These are phyloP conservation scores for Rhizoglyphus robini DNA, from an alignment of 1,140 invertebrate genomes.

Conservation along the genomic window DNA sequence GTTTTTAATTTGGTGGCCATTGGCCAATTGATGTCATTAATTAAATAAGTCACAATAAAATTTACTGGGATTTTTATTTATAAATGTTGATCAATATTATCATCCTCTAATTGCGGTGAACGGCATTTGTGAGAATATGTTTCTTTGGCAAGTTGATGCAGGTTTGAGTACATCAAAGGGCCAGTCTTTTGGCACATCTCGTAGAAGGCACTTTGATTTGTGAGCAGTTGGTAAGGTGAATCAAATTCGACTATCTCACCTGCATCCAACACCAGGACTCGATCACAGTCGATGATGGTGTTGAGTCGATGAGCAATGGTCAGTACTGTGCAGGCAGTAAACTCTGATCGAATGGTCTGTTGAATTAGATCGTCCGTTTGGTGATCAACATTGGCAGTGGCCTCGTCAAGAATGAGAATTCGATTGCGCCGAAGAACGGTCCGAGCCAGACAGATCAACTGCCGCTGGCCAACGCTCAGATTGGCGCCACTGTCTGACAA, in stretches of 20 bases:
- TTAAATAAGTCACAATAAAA: too few species aligned
- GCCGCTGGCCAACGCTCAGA: constrained; percentile 57
- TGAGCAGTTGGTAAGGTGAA: background rate
- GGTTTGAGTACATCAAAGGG: background rate
- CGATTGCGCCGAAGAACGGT: constrained; percentile 71
- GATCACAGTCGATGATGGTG: constrained; percentile 71
- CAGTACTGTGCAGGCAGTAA: constrained; percentile 70
- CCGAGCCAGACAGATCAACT: constrained; percentile 70
- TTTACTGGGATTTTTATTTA: too few species aligned
- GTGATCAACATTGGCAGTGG: constrained; percentile 80
- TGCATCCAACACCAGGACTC: constrained; percentile 22
- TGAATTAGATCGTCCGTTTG: constrained; percentile 78
- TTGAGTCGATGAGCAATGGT: constrained; percentile 82
- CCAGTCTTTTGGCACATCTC: constrained; percentile 17
- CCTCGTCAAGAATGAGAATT: constrained; percentile 84
- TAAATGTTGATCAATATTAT: too few species aligned
- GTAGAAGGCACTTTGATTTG: background rate
- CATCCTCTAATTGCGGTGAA: too few species aligned
- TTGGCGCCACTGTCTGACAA: constrained; percentile 42
- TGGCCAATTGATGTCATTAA: too few species aligned
- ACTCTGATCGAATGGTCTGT: constrained; percentile 60
- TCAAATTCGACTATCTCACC: constrained; percentile 19
- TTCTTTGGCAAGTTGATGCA: background rate
- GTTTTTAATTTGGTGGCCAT: too few species aligned
- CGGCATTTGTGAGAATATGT: too few species aligned